Conservation (phyloP, 2,797 vertebrate species). For the Euthynnus affinis region DNA sequence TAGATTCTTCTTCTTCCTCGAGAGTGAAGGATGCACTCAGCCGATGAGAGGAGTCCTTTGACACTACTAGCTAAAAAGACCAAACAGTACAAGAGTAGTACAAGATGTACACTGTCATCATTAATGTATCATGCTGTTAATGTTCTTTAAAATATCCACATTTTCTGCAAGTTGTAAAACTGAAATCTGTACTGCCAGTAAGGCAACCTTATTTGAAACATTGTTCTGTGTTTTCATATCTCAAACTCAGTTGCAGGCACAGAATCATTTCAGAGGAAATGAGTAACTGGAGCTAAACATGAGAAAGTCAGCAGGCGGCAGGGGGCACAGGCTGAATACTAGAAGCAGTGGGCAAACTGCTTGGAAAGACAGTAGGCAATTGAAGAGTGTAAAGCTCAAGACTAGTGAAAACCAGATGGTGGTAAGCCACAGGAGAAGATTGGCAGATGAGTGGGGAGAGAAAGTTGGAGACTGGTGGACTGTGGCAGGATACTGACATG, state of each 20-base stretch:
- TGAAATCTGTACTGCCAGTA: not conserved
- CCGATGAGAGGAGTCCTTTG: not conserved
- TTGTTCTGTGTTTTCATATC: not conserved
- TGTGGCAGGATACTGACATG: slow-evolving; percentile 2
- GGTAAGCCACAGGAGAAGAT: slow-evolving; percentile 25
- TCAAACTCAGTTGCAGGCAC: slow-evolving; percentile 5
- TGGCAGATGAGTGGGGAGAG: slow-evolving; percentile 20
- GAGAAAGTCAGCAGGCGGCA: slow-evolving; percentile 32
- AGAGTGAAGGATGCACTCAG: not conserved
- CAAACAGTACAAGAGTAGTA: no score
- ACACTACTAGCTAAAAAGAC: not conserved
- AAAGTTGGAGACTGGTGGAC: slow-evolving; percentile 14
- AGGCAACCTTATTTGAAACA: not conserved
- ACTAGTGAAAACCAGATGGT: slow-evolving; percentile 43
- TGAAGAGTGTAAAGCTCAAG: slow-evolving; percentile 40
- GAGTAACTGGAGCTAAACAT: slow-evolving; percentile 38
- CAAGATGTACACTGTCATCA: no score
- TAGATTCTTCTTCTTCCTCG: not conserved
- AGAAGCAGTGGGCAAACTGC: slow-evolving; percentile 39
- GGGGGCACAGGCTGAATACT: slow-evolving; percentile 32
- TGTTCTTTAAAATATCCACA: not conserved
- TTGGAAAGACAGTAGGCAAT: slow-evolving; percentile 39
- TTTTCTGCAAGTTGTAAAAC: not conserved
- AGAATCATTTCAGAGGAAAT: slow-evolving; percentile 38
- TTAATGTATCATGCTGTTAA: not conserved